These are phyloP conservation scores for Gandaritis pyraliata DNA, from an alignment of 2,888 invertebrate species.

Conservation along the genomic window DNA sequence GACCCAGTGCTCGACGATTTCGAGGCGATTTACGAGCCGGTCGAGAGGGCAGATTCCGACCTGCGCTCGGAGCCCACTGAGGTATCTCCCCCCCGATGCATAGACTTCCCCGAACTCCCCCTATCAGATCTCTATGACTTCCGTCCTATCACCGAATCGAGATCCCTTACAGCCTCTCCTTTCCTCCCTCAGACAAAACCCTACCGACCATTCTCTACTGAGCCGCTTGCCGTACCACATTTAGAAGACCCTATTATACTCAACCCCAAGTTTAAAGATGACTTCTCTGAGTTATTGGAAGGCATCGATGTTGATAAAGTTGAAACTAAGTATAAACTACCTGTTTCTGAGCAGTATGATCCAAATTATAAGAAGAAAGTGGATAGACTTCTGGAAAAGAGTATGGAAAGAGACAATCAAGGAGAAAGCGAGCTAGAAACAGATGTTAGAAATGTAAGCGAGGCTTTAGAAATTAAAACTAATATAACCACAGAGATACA, in stretches of 20 bases:
- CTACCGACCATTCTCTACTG: conserved; percentile 70
- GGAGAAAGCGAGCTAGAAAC: conserved; percentile 10
- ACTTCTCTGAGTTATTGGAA: conserved; percentile 50
- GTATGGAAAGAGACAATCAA: conserved; percentile 28
- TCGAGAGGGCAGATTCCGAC: conserved; percentile 72
- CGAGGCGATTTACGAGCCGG: conserved; percentile 67
- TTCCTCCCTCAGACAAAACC: conserved; percentile 58
- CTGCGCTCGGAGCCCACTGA: conserved; percentile 71
- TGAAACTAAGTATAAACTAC: conserved; percentile 65
- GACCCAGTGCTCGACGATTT: conserved; percentile 74
- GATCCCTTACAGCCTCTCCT: conserved; percentile 64
- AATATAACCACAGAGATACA: conserved; percentile 40
- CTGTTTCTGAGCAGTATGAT: conserved; percentile 71
- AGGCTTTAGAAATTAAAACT: background rate
- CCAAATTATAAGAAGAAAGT: conserved; percentile 53
- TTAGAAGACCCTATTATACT: conserved; percentile 73
- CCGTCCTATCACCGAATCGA: conserved; percentile 40
- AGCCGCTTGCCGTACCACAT: conserved; percentile 64
- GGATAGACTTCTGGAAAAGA: conserved; percentile 29
- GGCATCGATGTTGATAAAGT: conserved; percentile 48
- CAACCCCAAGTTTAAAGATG: conserved; percentile 65
- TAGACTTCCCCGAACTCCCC: conserved; percentile 51
- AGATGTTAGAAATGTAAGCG: background rate
- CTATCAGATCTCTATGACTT: conserved; percentile 34
- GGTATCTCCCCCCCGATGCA: conserved; percentile 53